These are phyloP conservation scores for Zaprionus taronus DNA, from an alignment of 1,140 invertebrate species.

Conservation along the genomic window DNA sequence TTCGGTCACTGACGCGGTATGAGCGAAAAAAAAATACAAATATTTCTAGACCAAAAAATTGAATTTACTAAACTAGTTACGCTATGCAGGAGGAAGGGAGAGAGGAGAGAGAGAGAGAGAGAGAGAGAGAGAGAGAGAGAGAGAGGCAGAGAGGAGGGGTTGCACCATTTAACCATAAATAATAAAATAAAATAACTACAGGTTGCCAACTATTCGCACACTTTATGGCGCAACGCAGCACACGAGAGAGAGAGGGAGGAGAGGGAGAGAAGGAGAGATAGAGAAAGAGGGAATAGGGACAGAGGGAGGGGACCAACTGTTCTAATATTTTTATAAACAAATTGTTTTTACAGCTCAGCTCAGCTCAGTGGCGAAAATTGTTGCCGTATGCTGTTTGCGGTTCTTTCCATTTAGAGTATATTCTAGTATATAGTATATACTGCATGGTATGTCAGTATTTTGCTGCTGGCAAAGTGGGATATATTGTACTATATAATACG, in stretches of 20 bases:
- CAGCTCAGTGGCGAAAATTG: conserved; percentile 22
- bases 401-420: conserved; percentile 16
- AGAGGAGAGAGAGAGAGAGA: conserved; percentile 16
- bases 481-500: conserved; percentile 8
- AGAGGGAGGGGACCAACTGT: conserved; percentile 5
- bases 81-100: conserved; percentile 27
- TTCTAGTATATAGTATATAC: conserved; percentile 3
- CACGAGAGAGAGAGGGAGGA: not conserved
- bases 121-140: conserved; percentile 19
- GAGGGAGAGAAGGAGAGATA: not conserved
- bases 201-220: conserved; percentile 75
- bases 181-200: conserved; percentile 83
- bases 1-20: conserved; percentile 76
- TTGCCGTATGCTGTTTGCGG: conserved; percentile 47
- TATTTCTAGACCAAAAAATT: conserved; percentile 30
- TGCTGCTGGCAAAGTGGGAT: not conserved
- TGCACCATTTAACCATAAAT: conserved; percentile 80
- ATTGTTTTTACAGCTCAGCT: conserved; percentile 69
- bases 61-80: conserved; percentile 80
- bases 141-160: conserved; percentile 45
- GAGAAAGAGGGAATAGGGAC: not conserved
- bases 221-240: conserved; percentile 52
- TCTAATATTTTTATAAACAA: conserved; percentile 80
- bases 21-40: conserved; percentile 33
- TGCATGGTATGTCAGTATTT: not conserved